These are phyloP conservation scores for Antennarius striatus DNA, from an alignment of 2,113 vertebrate species.

Conservation along the genomic window DNA sequence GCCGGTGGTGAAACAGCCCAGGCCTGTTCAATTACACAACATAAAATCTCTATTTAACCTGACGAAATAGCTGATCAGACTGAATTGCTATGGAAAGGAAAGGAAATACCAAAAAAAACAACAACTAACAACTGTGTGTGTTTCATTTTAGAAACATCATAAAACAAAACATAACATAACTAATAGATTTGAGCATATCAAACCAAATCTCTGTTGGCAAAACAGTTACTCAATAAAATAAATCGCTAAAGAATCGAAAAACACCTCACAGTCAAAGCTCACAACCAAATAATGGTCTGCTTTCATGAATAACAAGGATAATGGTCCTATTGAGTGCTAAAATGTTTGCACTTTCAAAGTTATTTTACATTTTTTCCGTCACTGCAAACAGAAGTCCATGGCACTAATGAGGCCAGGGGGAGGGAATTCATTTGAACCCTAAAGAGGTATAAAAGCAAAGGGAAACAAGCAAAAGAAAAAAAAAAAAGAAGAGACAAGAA, in stretches of 20 bases:
- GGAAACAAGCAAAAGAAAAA: constrained; percentile 60
- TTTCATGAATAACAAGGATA: constrained; percentile 52
- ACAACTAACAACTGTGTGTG: too few relatives aligned
- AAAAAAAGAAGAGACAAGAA: constrained; percentile 70
- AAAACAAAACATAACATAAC: too few relatives aligned
- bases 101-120: too few relatives aligned
- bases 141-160: too few relatives aligned
- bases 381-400: constrained; percentile 69
- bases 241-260: constrained; percentile 5
- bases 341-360: constrained; percentile 72
- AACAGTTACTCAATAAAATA: constrained; percentile 27
- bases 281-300: constrained; percentile 27
- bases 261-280: constrained; percentile 36
- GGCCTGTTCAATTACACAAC: constrained; percentile 9
- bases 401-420: constrained; percentile 74
- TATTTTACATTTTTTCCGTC: constrained; percentile 71
- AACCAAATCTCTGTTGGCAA: constrained; percentile 15
- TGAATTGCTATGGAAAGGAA: too few relatives aligned
- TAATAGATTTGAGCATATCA: too few relatives aligned
- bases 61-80: not conserved
- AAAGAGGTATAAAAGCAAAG: constrained; percentile 71
- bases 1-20: not conserved
- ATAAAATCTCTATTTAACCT: not conserved
- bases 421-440: constrained; percentile 76
- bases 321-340: constrained; percentile 62